These are phyloP conservation scores for Sylvia atricapilla DNA, from an alignment of 2,113 vertebrate genomes.

Conservation along the genomic window DNA sequence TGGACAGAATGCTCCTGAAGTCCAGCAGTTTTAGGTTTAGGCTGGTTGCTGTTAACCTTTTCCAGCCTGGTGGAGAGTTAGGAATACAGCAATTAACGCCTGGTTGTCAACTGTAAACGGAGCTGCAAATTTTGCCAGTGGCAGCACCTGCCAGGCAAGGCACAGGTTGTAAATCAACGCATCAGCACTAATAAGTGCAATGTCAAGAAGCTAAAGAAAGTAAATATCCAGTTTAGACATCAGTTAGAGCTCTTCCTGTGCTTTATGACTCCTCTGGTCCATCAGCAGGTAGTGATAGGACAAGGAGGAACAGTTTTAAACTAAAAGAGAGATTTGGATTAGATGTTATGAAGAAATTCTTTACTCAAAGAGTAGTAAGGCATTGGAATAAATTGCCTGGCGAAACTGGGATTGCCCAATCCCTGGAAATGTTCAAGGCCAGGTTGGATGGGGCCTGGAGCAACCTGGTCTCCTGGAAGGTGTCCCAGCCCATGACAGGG, in stretches of 20 bases:
- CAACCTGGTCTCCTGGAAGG: not conserved
- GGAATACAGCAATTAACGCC: not conserved
- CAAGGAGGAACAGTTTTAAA: not conserved
- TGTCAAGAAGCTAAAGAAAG: not conserved
- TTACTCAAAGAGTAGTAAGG: not conserved
- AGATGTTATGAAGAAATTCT: not conserved
- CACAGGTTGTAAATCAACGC: not conserved
- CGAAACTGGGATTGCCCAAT: not conserved
- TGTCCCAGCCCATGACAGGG: not conserved
- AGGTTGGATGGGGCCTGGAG: not conserved
- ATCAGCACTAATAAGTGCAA: not conserved
- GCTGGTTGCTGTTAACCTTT: not conserved
- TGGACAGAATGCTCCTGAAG: not conserved
- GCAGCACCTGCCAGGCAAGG: not conserved
- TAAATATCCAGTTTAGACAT: not conserved
- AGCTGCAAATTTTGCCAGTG: not conserved
- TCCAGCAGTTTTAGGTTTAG: not conserved
- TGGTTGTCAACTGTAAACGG: not conserved
- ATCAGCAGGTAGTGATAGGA: not conserved
- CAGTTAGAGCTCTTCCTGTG: not conserved
- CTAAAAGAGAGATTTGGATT: not conserved
- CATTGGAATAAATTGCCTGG: not conserved
- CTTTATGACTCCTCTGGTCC: not conserved
- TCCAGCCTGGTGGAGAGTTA: not conserved
- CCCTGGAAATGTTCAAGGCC: not conserved